Percentiles rank a stretch among this genome's conserved stretches.
These are phyloP conservation scores for Enteromius fasciolatus DNA, from an alignment of 2,797 vertebrate genomes.

Conservation along the genomic window DNA sequence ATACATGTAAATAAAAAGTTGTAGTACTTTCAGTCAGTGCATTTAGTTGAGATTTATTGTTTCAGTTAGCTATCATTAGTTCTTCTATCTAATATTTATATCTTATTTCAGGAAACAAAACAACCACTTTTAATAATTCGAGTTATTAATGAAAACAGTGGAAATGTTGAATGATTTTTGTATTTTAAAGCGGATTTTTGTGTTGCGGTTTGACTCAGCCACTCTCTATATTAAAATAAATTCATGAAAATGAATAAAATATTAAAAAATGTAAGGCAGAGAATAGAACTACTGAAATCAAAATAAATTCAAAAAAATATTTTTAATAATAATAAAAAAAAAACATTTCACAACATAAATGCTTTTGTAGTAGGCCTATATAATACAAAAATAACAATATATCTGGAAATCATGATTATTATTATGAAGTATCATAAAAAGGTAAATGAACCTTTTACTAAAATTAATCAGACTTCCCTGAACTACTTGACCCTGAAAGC, in stretches of 20 bases:
- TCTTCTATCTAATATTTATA: background rate
- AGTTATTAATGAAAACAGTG: background rate
- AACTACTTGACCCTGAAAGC: too few species aligned
- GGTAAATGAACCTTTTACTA: too few species aligned
- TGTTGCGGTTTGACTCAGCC: background rate
- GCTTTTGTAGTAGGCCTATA: too few species aligned
- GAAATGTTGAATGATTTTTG: background rate
- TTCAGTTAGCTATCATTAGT: background rate
- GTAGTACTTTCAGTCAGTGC: background rate
- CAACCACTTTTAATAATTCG: background rate
- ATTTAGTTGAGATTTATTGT: background rate
- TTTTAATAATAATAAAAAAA: too few species aligned
- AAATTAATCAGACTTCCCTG: too few species aligned
- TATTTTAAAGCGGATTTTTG: background rate
- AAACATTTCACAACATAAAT: background rate
- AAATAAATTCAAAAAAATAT: too few species aligned
- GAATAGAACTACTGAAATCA: background rate
- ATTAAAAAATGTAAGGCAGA: background rate
- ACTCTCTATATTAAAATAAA: background rate
- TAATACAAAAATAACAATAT: background rate
- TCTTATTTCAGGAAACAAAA: background rate
- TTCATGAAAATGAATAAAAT: too few species aligned
- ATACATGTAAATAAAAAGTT: background rate
- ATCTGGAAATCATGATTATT: too few species aligned
- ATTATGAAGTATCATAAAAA: too few species aligned